Conservation (phyloP, 2,888 invertebrate species). For the Timema podura region DNA sequence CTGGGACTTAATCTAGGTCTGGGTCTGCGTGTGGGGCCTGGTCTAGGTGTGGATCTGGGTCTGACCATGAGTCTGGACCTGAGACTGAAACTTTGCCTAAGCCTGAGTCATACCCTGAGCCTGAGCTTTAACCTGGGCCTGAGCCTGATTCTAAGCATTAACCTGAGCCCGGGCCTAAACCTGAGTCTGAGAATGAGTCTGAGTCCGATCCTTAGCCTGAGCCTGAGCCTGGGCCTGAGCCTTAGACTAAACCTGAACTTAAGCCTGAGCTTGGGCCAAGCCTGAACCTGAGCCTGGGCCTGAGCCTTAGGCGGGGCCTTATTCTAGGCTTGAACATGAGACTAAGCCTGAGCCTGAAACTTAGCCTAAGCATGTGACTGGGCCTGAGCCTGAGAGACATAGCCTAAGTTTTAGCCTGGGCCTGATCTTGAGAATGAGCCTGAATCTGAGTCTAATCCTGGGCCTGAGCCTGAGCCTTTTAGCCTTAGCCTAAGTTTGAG, state of each 20-base stretch:
- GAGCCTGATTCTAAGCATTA: too few species aligned
- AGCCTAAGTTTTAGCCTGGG: background rate
- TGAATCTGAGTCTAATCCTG: background rate
- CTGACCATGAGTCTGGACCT: background rate
- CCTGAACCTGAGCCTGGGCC: too few species aligned
- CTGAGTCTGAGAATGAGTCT: too few species aligned
- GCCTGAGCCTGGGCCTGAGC: background rate
- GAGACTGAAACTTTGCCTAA: background rate
- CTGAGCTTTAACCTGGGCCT: background rate
- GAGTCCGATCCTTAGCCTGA: too few species aligned
- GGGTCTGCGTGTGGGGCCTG: background rate
- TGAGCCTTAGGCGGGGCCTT: background rate
- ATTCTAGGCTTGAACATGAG: background rate
- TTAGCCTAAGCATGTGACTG: background rate
- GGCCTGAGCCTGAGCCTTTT: background rate
- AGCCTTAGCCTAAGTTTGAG: background rate
- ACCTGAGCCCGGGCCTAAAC: slow-evolving; percentile 4
- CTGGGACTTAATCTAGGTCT: background rate
- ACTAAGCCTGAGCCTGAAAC: background rate
- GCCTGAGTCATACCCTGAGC: background rate
- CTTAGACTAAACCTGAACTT: background rate
- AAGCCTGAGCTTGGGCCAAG: too few species aligned
- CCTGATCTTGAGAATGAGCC: too few species aligned
- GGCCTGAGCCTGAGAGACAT: background rate
- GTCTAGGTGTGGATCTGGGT: background rate